Evolutionary conservation across 2,888 invertebrate genomes (phyloP).

Genomic region (Idaea aversata): DNA sequence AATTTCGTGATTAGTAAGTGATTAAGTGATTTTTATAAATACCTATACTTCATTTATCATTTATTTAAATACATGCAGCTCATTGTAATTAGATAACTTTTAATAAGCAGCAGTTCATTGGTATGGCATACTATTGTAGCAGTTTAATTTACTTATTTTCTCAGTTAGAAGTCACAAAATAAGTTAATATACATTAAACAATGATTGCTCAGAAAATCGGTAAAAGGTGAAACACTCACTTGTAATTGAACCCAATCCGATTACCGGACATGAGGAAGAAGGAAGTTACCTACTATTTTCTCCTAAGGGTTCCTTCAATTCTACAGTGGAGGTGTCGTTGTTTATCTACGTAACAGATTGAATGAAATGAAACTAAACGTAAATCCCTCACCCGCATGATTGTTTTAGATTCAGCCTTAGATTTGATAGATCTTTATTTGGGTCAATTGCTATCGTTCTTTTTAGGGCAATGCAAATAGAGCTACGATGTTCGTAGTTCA

Average conservation of each 20-base stretch:
- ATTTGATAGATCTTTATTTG: not conserved
- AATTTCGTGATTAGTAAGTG: no score
- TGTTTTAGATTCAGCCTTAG: not conserved
- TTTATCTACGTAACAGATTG: not conserved
- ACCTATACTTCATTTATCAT: no score
- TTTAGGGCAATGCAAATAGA: not conserved
- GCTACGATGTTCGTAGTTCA: no score
- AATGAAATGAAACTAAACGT: not conserved
- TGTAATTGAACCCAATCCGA: not conserved
- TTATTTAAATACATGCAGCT: no score
- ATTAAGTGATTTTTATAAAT: no score
- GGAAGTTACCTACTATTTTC: not conserved
- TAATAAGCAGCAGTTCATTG: no score
- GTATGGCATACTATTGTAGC: no score
- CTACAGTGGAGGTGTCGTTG: not conserved
- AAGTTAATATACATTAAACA: no score
- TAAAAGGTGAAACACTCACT: not conserved
- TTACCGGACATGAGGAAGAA: not conserved
- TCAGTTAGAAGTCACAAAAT: no score
- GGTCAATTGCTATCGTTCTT: not conserved
- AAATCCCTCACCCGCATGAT: not conserved
- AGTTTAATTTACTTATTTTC: no score
- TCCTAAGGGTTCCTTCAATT: not conserved
- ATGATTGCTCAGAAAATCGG: not conserved
- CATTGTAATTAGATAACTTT: no score